Conservation (phyloP, 2,797 vertebrate genomes). For the Sebastes reedi region DNA sequence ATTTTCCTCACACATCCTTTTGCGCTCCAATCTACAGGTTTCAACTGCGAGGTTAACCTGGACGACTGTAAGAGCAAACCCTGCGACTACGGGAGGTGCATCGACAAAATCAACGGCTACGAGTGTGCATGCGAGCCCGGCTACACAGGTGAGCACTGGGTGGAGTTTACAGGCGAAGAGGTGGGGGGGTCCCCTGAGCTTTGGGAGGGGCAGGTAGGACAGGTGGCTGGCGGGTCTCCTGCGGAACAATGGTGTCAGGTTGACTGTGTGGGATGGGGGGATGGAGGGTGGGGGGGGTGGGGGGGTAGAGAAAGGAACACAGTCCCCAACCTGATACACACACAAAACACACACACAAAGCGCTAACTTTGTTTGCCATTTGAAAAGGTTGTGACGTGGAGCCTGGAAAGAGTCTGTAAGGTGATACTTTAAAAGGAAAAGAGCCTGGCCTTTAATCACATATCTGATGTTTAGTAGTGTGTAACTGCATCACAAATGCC, state of each 20-base stretch:
- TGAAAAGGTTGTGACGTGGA: slow-evolving; percentile 75
- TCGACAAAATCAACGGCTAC: slow-evolving; percentile 96
- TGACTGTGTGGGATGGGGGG: slow-evolving; percentile 57
- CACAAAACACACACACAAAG: slow-evolving; percentile 63
- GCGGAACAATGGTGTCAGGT: slow-evolving; percentile 80
- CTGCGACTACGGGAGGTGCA: slow-evolving; percentile 93
- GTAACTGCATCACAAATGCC: slow-evolving; percentile 12
- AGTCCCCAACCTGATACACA: slow-evolving; percentile 70
- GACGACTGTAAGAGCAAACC: slow-evolving; percentile 96
- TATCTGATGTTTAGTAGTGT: slow-evolving; percentile 46
- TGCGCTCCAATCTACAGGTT: slow-evolving; percentile 75
- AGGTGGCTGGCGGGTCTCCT: slow-evolving; percentile 82
- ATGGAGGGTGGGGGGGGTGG: no score
- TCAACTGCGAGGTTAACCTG: slow-evolving; percentile 94
- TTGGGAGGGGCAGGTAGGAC: slow-evolving; percentile 73
- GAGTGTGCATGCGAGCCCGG: slow-evolving; percentile 94
- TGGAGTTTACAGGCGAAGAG: slow-evolving; percentile 73
- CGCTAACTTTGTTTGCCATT: slow-evolving; percentile 69
- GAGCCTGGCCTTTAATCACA: slow-evolving; percentile 74
- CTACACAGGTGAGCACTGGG: slow-evolving; percentile 88
- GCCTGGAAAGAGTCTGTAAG: slow-evolving; percentile 76
- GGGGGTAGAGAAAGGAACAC: slow-evolving; percentile 59
- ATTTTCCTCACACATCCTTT: background rate
- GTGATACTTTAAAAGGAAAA: slow-evolving; percentile 79
- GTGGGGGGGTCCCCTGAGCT: slow-evolving; percentile 64